Percentiles rank a stretch among this genome's conserved stretches.
Conservation (phyloP, 2,797 vertebrate genomes). For the Falco cherrug region DNA sequence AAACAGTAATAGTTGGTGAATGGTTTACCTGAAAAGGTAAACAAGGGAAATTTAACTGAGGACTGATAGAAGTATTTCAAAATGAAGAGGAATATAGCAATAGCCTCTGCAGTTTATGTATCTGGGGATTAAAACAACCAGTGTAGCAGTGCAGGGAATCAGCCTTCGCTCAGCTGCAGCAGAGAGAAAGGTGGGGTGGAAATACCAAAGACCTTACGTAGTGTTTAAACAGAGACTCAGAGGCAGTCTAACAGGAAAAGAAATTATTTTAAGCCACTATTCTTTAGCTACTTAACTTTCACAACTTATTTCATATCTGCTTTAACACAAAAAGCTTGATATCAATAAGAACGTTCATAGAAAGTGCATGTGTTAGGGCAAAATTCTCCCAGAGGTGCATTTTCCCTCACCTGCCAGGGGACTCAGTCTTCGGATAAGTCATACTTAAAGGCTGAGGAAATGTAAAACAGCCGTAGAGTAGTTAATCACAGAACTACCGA, state of each 20-base stretch:
- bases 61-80: neutral
- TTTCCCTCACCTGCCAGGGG: neutral
- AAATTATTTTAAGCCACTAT: conserved; percentile 30
- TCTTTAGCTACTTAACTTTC: conserved; percentile 12
- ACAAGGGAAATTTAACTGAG: neutral
- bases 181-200: neutral
- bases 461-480: neutral
- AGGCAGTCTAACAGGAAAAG: neutral
- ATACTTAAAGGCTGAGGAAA: neutral
- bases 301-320: conserved; percentile 33
- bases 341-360: neutral
- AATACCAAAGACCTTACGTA: neutral
- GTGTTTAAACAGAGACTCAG: neutral
- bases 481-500: neutral
- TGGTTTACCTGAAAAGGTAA: neutral
- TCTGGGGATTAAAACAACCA: conserved; percentile 1
- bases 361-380: neutral
- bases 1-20: neutral
- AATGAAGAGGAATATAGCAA: neutral
- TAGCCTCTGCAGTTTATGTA: neutral
- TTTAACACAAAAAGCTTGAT: conserved; percentile 26
- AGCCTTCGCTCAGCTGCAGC: neutral
- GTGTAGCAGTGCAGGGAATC: conserved; percentile 8
- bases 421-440: neutral
- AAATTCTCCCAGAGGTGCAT: neutral